Evolutionary conservation across 2,888 invertebrate genomes (phyloP), one percentile per base, ranked within the genome.

Genomic region (Pegoplata infirma): DNA sequence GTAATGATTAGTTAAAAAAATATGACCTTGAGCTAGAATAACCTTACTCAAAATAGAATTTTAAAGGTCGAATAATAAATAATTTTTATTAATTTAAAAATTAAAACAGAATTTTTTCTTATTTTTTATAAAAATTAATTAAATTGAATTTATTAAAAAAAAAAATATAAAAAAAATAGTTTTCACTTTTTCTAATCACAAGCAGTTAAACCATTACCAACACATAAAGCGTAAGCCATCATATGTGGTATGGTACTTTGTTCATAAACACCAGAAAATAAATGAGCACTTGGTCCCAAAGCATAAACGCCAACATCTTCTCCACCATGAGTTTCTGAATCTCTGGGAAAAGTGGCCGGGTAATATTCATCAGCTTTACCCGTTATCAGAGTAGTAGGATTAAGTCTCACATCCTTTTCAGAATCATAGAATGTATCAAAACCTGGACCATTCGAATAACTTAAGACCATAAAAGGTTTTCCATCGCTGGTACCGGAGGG

Each of bases 291-390:
- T 1, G 95, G 96, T 21, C 94, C 96, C 12, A 89, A 90, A 0
- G 96, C 95, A 87, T 92, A 95, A 0, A 96, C 93, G 0, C 93
- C 92, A 0, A 96, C 95, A 86, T 96, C 96, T 80, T 96, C 95
- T 0, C 94, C 94, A 0, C 94, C 94, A 82, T 95, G 95, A 0
- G 94, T 94, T 84, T 94, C 94, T 4, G 16, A 58, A 8, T 82
- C 80, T 0, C 83, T 51, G 12, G 86, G 84, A 10, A 92, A 91
- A 0, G 93, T 88, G 0, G 93, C 88, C 1, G 94, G 94, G 83
- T 91, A 93, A 0, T 88, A 23, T n/a, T 85, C 86, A 17, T 84
- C 63, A 1, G 81, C 76, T 4, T 78, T 72, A 10, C 83, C 84
- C 0, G 68, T 83, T 3, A 86, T 75, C 3, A 85, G 55, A 0